Conservation (phyloP, 2,113 vertebrate genomes). For the Chaenogobius annularis region DNA sequence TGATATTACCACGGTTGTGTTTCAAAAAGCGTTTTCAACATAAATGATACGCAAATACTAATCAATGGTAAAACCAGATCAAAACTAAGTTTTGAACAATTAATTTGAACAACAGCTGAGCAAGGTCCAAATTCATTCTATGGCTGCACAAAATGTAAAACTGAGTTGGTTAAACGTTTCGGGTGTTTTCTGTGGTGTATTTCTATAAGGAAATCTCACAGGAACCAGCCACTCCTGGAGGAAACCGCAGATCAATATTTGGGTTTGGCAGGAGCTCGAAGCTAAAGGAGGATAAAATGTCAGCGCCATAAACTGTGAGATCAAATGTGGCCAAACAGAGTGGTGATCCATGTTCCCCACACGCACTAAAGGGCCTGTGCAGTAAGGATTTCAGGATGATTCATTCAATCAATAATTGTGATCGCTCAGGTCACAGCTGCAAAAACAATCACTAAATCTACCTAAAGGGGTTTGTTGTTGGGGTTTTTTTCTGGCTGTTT, state of each 20-base stretch:
- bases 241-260: constrained; percentile 51
- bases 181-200: constrained; percentile 37
- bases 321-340: constrained; percentile 19
- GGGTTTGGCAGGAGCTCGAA: constrained; percentile 35
- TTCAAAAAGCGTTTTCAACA: too few relatives aligned
- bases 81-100: too few relatives aligned
- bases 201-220: constrained; percentile 48
- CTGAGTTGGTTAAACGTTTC: constrained; percentile 33
- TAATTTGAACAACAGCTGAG: too few relatives aligned
- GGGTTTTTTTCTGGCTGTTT: too few relatives aligned
- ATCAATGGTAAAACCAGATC: too few relatives aligned
- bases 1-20: too few relatives aligned
- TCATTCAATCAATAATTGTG: not conserved
- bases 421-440: not conserved
- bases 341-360: not conserved
- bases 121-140: too few relatives aligned
- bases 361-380: not conserved
- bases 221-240: constrained; percentile 36
- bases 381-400: not conserved
- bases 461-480: too few relatives aligned
- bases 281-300: constrained; percentile 25
- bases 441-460: too few relatives aligned
- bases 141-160: not conserved
- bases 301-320: constrained; percentile 21
- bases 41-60: not conserved